Evolutionary conservation across 2,113 vertebrate genomes (phyloP), one percentile per base, ranked within the genome.

Genomic region (Spilogale gracilis): DNA sequence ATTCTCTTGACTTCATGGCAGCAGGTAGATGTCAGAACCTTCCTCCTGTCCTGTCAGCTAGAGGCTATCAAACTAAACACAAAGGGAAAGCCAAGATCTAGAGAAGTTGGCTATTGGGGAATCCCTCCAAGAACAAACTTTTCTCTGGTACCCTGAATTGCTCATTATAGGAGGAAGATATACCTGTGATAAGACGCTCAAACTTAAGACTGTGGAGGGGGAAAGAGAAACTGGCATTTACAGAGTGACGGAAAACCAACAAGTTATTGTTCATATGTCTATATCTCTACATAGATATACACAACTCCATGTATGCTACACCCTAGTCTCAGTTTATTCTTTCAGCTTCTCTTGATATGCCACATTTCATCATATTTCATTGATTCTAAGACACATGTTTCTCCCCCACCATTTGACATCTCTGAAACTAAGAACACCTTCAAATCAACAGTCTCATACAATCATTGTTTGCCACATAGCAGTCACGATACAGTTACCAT

Each of bases 221-320:
- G 38, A 32, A 94, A 82, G 30, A 27, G 8, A 38, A 80, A 80
- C 48, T 25, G 65, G 38, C 50, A 27, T 58, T 92, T 25, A 58
- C 21, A 20, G n/a, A n/a, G 10, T 78, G 32, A n/a, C 8, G 45
- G 20, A 78, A 27, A 85, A 27, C 25, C 25, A 54, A 76, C 61
- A 73, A 58, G 32, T 21, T 12, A 2, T 60, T 30, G 14, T 78
- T 78, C 45, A 50, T 9, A 9, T 13, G 4, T 27, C 1, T 25
- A 14, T 74, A 3, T 61, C 3, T 63, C 4, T 4, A 61, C 50
- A 45, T 6, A 13, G 5, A 6, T 23, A 21, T 12, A 12, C 23
- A 18, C 21, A 56, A 11, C 60, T 58, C 11, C 30, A 0, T 20
- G 3, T 1, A 27, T 32, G 58, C 10, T 1, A 9, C 17, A 18